A percentile compares a stretch with the other conserved stretches of the same genome.
Conservation (phyloP, 2,888 invertebrate species). For the Lochmaea crataegi region DNA sequence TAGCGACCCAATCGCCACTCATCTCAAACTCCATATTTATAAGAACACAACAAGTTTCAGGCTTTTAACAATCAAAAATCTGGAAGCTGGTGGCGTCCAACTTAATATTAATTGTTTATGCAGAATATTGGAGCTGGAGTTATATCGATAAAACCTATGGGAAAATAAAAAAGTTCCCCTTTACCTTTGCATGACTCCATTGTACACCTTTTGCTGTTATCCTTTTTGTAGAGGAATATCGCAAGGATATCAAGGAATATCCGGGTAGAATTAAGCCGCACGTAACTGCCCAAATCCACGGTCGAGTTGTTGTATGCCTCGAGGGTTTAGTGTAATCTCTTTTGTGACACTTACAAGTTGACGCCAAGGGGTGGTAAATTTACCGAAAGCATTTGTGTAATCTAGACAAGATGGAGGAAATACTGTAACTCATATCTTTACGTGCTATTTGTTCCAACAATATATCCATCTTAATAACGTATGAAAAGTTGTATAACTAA, state of each 20-base stretch:
- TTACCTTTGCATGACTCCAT: not conserved
- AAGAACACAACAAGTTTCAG: too few species aligned
- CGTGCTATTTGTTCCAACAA: not conserved
- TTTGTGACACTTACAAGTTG: conserved; percentile 40
- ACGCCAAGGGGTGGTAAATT: conserved; percentile 30
- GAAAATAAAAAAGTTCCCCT: too few species aligned
- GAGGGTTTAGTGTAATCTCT: conserved; percentile 36
- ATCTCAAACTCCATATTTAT: too few species aligned
- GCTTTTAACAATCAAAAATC: too few species aligned
- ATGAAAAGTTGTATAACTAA: not conserved
- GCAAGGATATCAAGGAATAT: conserved; percentile 8
- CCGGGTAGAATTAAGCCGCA: conserved; percentile 34
- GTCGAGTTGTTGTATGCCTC: conserved; percentile 39
- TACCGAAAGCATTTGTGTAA: conserved; percentile 31
- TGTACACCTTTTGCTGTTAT: conserved; percentile 3
- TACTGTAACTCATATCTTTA: conserved; percentile 12
- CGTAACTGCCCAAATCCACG: conserved; percentile 42
- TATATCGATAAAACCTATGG: too few species aligned
- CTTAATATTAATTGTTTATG: too few species aligned
- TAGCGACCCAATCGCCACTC: too few species aligned
- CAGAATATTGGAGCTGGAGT: too few species aligned
- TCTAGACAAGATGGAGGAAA: conserved; percentile 21
- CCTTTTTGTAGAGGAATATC: not conserved
- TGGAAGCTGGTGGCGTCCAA: too few species aligned
- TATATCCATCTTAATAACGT: not conserved